These are phyloP conservation scores for Caenorhabditis zanzibari DNA, from an alignment of 2,888 invertebrate species.

Conservation along the genomic window DNA sequence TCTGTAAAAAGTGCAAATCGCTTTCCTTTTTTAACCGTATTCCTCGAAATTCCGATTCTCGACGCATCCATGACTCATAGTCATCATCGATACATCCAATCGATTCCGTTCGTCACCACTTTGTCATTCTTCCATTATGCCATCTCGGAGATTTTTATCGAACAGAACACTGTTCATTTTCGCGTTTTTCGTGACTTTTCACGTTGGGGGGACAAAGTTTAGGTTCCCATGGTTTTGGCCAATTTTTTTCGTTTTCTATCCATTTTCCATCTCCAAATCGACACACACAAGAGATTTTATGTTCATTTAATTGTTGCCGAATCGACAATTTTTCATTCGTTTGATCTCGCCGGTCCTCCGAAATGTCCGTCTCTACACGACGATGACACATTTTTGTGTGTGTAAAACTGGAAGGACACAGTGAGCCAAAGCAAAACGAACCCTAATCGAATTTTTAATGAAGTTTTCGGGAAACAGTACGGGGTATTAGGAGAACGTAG, in stretches of 20 bases:
- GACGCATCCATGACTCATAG: too few species aligned
- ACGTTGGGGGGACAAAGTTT: background rate
- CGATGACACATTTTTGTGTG: background rate
- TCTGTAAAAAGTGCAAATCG: too few species aligned
- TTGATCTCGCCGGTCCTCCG: conserved; percentile 11
- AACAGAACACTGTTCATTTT: too few species aligned
- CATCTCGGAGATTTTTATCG: conserved; percentile 51
- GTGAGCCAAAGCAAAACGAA: background rate
- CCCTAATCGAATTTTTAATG: background rate
- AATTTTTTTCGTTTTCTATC: background rate
- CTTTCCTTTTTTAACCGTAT: background rate
- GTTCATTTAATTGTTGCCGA: background rate
- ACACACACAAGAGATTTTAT: too few species aligned
- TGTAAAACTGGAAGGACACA: background rate
- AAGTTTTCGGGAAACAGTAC: background rate
- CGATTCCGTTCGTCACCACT: background rate
- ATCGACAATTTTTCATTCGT: conserved; percentile 1
- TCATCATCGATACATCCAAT: too few species aligned
- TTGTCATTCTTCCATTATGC: background rate
- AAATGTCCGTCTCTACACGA: background rate
- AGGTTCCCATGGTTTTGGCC: background rate
- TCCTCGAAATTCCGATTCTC: too few species aligned
- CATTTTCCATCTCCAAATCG: background rate
- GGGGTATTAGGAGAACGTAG: background rate
- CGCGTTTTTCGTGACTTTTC: background rate